Evolutionary conservation across 2,888 invertebrate species (phyloP).

Genomic region (Lymantria dispar): DNA sequence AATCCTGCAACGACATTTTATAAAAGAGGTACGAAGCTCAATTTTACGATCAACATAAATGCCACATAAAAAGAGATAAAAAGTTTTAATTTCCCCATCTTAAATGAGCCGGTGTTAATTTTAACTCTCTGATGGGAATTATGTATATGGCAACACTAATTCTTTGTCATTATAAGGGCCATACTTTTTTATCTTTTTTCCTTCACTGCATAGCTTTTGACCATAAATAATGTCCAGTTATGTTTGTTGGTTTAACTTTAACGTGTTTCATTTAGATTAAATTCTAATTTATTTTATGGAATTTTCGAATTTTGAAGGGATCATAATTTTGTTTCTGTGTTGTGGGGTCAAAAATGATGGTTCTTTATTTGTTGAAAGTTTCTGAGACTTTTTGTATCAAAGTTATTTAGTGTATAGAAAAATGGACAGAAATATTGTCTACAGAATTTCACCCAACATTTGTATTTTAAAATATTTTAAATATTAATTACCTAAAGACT

Average conservation of each 20-base stretch:
- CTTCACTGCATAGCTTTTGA: conserved; percentile 48
- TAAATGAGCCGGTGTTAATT: conserved; percentile 78
- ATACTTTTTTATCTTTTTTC: conserved; percentile 48
- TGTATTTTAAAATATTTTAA: no score
- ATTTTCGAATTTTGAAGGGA: conserved; percentile 37
- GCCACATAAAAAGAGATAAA: conserved; percentile 79
- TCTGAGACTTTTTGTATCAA: conserved; percentile 3
- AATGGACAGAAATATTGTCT: background rate
- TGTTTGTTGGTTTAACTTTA: conserved; percentile 74
- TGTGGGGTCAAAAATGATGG: conserved; percentile 28
- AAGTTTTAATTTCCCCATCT: conserved; percentile 75
- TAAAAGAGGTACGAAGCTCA: conserved; percentile 60
- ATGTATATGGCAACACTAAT: conserved; percentile 60
- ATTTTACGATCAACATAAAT: conserved; percentile 75
- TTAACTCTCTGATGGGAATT: conserved; percentile 56
- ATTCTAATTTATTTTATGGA: conserved; percentile 64
- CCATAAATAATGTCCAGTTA: conserved; percentile 70
- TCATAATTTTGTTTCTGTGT: conserved; percentile 39
- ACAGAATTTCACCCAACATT: no score
- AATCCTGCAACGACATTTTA: conserved; percentile 58
- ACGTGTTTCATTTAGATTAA: conserved; percentile 69
- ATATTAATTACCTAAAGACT: no score
- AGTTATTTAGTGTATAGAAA: background rate
- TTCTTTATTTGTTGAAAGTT: conserved; percentile 7
- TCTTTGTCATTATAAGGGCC: conserved; percentile 68